Percentiles rank a stretch among this genome's conserved stretches.
phyloP scores from a whole-genome alignment of 2,888 invertebrate genomes.

The Drosophila ustulata region DNA sequence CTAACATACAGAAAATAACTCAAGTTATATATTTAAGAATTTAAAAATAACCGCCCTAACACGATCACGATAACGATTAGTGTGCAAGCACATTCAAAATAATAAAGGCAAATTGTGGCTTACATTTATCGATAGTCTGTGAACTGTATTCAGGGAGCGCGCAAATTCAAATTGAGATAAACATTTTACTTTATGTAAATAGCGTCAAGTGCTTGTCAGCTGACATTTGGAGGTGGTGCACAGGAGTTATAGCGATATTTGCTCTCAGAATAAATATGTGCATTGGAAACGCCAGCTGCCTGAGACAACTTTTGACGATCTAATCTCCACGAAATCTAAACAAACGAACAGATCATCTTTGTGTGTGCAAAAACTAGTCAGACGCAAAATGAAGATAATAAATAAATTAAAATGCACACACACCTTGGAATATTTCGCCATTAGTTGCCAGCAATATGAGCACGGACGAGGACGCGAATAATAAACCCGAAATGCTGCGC shows the following conservation, averaged over 20 bases:
- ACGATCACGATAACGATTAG: slow-evolving; percentile 8
- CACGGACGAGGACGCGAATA: slow-evolving; percentile 26
- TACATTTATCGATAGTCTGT: slow-evolving; percentile 13
- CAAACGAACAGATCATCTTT: slow-evolving; percentile 45
- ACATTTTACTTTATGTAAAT: slow-evolving; percentile 21
- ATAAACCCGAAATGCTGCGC: slow-evolving; percentile 71
- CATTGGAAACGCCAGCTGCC: slow-evolving; percentile 27
- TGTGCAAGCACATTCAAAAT: not conserved
- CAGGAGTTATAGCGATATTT: slow-evolving; percentile 38
- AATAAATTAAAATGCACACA: slow-evolving; percentile 71
- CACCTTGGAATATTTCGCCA: slow-evolving; percentile 37
- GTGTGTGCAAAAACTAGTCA: slow-evolving; percentile 30
- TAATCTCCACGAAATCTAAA: slow-evolving; percentile 61
- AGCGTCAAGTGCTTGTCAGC: slow-evolving; percentile 22
- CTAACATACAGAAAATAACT: slow-evolving; percentile 13
- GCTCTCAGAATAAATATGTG: slow-evolving; percentile 41
- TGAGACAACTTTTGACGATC: slow-evolving; percentile 53
- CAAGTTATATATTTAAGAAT: not conserved
- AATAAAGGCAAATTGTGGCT: not conserved
- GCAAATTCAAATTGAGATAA: slow-evolving; percentile 33
- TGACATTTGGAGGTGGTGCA: slow-evolving; percentile 20
- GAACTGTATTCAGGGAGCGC: slow-evolving; percentile 1
- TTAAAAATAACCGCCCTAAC: not conserved
- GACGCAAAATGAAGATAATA: slow-evolving; percentile 57
- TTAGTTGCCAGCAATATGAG: slow-evolving; percentile 43